These are phyloP conservation scores for Hirtodrosophila confusa DNA, from an alignment of 2,888 invertebrate genomes.

Conservation along the genomic window DNA sequence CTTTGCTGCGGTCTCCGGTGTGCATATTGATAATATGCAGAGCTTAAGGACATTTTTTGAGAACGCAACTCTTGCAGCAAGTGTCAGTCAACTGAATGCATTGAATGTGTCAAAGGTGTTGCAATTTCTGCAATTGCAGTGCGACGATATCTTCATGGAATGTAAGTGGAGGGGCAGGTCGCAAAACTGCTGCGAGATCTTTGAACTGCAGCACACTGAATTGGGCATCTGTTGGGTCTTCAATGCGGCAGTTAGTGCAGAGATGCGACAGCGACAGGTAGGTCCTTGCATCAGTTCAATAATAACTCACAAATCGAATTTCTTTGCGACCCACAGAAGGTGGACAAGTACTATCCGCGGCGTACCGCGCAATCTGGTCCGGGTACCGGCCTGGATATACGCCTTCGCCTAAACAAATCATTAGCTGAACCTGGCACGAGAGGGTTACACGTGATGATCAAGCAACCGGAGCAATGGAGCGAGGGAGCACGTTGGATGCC, in stretches of 20 bases:
- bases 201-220: constrained; percentile 84
- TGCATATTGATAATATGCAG: constrained; percentile 58
- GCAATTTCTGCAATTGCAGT: constrained; percentile 63
- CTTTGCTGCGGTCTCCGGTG: constrained; percentile 59
- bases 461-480: constrained; percentile 77
- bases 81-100: constrained; percentile 64
- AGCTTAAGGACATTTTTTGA: constrained; percentile 58
- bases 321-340: constrained; percentile 44
- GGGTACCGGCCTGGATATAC: constrained; percentile 74
- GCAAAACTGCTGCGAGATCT: constrained; percentile 84
- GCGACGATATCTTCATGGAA: constrained; percentile 81
- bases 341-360: constrained; percentile 75
- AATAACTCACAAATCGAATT: background rate
- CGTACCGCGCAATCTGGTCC: constrained; percentile 78
- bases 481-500: constrained; percentile 58
- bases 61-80: constrained; percentile 45
- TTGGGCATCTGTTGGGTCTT: constrained; percentile 85
- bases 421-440: constrained; percentile 38
- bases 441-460: constrained; percentile 78
- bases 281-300: constrained; percentile 1
- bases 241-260: constrained; percentile 81
- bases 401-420: constrained; percentile 56
- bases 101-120: constrained; percentile 73
- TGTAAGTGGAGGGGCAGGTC: constrained; percentile 84
- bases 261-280: constrained; percentile 53